phyloP scores from a whole-genome alignment of 2,888 invertebrate genomes.

The Galeopsomyia nigrocyanea region DNA sequence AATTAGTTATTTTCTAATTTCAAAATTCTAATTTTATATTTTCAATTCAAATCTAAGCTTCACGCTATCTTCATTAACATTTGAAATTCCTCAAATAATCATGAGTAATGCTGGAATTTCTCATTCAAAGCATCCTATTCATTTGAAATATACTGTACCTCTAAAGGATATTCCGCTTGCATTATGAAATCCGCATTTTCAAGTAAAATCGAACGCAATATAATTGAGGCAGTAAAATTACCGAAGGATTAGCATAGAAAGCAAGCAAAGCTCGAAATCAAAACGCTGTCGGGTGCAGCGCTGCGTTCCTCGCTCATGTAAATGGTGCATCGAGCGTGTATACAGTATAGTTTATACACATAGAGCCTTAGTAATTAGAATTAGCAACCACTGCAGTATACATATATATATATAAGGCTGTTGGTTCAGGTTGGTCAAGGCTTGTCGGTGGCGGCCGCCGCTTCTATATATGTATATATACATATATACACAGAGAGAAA shows the following conservation, averaged over 20 bases:
- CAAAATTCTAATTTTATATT: too few species aligned
- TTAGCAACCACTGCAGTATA: conserved; percentile 22
- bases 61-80: too few species aligned
- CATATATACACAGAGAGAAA: not conserved
- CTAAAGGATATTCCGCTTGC: not conserved
- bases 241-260: conserved; percentile 21
- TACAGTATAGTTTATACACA: not conserved
- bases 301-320: conserved; percentile 35
- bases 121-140: not conserved
- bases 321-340: conserved; percentile 46
- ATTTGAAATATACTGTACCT: not conserved
- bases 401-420: conserved; percentile 6
- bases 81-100: too few species aligned
- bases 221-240: conserved; percentile 23
- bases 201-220: conserved; percentile 10
- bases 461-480: not conserved
- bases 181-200: not conserved
- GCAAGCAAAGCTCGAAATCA: conserved; percentile 34
- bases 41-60: too few species aligned
- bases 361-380: conserved; percentile 34
- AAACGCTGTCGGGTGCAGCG: conserved; percentile 31
- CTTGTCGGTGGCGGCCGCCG: conserved; percentile 49
- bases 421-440: conserved; percentile 36
- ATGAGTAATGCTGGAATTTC: too few species aligned
- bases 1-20: too few species aligned